phyloP scores from a whole-genome alignment of 2,797 vertebrate genomes.

The Harpagifer antarcticus region DNA sequence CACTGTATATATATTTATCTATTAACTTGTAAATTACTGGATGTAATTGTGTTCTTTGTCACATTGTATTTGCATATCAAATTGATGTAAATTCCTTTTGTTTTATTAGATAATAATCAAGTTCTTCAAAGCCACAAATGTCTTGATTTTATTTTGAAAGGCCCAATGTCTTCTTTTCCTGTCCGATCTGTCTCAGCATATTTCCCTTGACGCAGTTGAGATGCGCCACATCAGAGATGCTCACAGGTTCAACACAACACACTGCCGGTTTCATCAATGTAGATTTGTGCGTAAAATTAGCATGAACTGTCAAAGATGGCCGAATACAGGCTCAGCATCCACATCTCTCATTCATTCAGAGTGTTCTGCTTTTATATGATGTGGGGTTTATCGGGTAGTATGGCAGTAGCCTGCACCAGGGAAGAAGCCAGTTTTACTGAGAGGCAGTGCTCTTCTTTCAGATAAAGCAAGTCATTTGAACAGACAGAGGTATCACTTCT shows the following conservation, averaged over 20 bases:
- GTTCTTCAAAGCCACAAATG: rapidly evolving
- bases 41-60: background rate
- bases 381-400: background rate
- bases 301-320: slow-evolving; percentile 65
- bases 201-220: slow-evolving; percentile 51
- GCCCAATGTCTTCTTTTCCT: slow-evolving; percentile 22
- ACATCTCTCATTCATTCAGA: slow-evolving; percentile 5
- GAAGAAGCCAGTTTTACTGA: slow-evolving; percentile 1
- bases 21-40: background rate
- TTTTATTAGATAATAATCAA: too few species aligned
- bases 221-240: slow-evolving; percentile 81
- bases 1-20: background rate
- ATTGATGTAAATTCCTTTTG: background rate
- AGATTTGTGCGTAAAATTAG: slow-evolving; percentile 64
- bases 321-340: slow-evolving; percentile 11
- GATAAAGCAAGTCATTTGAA: slow-evolving; percentile 16
- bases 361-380: background rate
- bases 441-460: background rate
- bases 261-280: slow-evolving; percentile 48
- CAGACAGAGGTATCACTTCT: slow-evolving; percentile 3
- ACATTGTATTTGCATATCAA: background rate
- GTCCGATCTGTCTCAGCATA: background rate
- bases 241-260: slow-evolving; percentile 66
- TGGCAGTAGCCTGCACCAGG: slow-evolving; percentile 23
- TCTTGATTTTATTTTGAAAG: slow-evolving; percentile 59